Base-by-base conservation (phyloP, 2,113 vertebrate genomes). In the Formicarius rufipectus region DNA sequence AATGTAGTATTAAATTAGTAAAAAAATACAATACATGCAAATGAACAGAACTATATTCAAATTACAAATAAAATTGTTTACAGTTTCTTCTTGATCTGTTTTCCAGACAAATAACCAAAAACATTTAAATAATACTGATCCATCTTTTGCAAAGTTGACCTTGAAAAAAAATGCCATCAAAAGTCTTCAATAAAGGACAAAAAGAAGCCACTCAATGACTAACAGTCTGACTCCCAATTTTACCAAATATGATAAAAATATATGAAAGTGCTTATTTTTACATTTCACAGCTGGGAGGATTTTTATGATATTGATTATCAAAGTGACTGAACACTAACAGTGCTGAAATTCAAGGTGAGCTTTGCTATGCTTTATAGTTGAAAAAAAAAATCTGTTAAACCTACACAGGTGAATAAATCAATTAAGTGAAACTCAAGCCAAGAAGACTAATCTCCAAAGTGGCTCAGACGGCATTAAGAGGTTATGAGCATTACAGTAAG, bases 221-320 rank as follows among this genome's bases (percentile, higher is more conserved):
- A 68, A 63, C 35, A 30, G 15, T 37, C 13, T 18, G 17, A 39
- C 56, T 59, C 52, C 39, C 25, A 80, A 89, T 52, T 55, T 7
- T 50, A 49, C 2, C 0, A 0, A 55, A 13, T 49, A 53, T 9
- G 44, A 73, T 30, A 23, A 17, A 73, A 87, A 40, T 56, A 37
- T 30, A 31, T 44, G 8, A 30, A 49, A 18, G 24, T 31, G 21
- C 12, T 86, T 76, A 67, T 62, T 89, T n/a, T 80, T 53, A 45
- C 12, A 58, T 4, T 37, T 59, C 3, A 30, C 3, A 40, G 6
- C 0, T 24, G 18, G 25, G 17, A 30, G 23, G 23, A 7, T 39
- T 33, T 44, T 56, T 10, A 64, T 49, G 3, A 77, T 11, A 7
- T 33, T 30, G 55, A 5, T 68, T 60, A 62, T 28, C 45, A 77